These are phyloP conservation scores for Manis crassicaudata DNA, from an alignment of 2,797 vertebrate species.

Conservation along the genomic window DNA sequence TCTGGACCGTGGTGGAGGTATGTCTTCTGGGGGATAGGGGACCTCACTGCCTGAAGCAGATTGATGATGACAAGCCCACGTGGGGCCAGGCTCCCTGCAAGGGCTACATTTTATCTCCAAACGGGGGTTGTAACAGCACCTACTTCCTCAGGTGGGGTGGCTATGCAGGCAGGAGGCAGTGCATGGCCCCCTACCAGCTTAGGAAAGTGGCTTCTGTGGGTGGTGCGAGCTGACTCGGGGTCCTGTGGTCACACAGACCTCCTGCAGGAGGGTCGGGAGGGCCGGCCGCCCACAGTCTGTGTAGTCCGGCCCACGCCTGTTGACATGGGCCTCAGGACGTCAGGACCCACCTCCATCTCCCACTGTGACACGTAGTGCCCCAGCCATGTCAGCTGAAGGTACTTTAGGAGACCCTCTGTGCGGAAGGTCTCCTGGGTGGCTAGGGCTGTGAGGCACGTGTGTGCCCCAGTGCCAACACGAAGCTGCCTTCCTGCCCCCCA, in stretches of 20 bases:
- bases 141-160: not conserved
- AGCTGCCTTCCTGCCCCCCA: too few relatives aligned
- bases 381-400: not conserved
- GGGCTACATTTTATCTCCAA: not conserved
- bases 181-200: too few relatives aligned
- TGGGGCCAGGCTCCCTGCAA: not conserved
- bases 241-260: too few relatives aligned
- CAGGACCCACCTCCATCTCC: not conserved
- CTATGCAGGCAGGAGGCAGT: accelerated
- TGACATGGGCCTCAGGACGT: not conserved
- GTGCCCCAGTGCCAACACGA: accelerated
- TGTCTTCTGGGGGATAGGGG: not conserved
- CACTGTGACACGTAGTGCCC: accelerated
- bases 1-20: accelerated
- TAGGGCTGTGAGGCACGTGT: not conserved
- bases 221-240: too few relatives aligned
- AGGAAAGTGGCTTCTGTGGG: too few relatives aligned
- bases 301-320: accelerated
- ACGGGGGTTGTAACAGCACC: not conserved
- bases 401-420: not conserved
- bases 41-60: not conserved
- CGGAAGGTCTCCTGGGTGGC: not conserved
- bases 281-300: too few relatives aligned
- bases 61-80: accelerated
- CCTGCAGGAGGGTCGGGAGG: not conserved